Evolutionary conservation across 1,140 invertebrate species (phyloP).

Genomic region (Caerostris extrusa): DNA sequence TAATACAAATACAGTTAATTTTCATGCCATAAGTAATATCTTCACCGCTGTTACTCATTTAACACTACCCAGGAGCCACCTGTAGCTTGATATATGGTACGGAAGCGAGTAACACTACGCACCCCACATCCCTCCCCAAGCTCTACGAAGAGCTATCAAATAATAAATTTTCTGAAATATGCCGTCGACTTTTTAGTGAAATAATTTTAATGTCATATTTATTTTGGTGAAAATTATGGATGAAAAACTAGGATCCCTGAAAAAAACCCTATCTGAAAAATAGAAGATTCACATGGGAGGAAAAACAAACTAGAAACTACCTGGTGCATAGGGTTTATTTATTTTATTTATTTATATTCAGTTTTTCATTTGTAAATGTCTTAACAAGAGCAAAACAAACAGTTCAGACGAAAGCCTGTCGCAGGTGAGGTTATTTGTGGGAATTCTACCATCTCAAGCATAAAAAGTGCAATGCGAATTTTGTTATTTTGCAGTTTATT

Average conservation of each 20-base stretch:
- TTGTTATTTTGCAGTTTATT: background rate
- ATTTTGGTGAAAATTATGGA: too few relatives aligned
- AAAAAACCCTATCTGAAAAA: background rate
- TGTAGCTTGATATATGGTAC: too few relatives aligned
- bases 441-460: conserved; percentile 6
- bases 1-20: too few relatives aligned
- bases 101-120: too few relatives aligned
- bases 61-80: too few relatives aligned
- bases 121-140: too few relatives aligned
- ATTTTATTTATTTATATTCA: background rate
- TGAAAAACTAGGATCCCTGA: too few relatives aligned
- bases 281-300: background rate
- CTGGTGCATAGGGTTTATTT: background rate
- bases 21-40: too few relatives aligned
- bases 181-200: too few relatives aligned
- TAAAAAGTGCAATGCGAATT: background rate
- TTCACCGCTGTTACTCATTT: background rate
- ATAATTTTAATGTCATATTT: too few relatives aligned
- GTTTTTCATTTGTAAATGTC: background rate
- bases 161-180: too few relatives aligned
- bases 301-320: conserved; percentile 9
- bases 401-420: background rate
- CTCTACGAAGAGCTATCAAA: too few relatives aligned
- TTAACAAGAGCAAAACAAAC: background rate
- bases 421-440: conserved; percentile 20